phyloP scores from a whole-genome alignment of 2,888 invertebrate species.

The Drosophila pullipes region DNA sequence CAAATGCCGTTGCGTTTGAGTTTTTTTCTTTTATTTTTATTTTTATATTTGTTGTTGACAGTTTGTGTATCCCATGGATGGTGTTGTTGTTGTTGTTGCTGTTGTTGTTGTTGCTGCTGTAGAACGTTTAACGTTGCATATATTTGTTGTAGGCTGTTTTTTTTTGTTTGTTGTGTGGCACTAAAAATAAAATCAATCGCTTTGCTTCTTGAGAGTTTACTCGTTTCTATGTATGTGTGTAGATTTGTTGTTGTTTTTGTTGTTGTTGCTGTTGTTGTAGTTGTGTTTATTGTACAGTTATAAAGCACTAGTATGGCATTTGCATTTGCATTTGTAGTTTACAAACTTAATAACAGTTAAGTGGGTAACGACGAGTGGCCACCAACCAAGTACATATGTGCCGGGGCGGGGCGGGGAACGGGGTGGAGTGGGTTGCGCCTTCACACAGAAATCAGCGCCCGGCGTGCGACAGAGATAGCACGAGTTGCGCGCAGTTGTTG shows the following conservation, averaged over 20 bases:
- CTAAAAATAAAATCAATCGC: constrained; percentile 82
- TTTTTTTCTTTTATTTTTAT: constrained; percentile 18
- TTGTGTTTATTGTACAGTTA: constrained; percentile 75
- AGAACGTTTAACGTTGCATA: constrained; percentile 68
- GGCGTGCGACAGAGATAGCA: constrained; percentile 60
- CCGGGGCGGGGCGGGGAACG: background rate
- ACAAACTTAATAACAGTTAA: constrained; percentile 66
- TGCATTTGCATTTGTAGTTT: constrained; percentile 45
- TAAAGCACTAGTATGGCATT: constrained; percentile 81
- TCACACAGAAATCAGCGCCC: constrained; percentile 42
- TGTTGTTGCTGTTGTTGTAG: constrained; percentile 33
- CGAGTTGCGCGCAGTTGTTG: background rate
- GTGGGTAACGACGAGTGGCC: constrained; percentile 11
- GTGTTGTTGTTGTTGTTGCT: constrained; percentile 40
- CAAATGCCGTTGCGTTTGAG: constrained; percentile 66
- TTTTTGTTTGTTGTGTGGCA: constrained; percentile 45
- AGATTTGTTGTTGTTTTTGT: constrained; percentile 14
- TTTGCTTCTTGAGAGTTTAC: constrained; percentile 44
- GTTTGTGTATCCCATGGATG: constrained; percentile 41
- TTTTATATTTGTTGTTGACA: constrained; percentile 60
- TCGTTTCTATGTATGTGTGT: constrained; percentile 27
- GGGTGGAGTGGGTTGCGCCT: constrained; percentile 14
- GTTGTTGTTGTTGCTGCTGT: constrained; percentile 27
- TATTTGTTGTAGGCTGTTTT: constrained; percentile 27
- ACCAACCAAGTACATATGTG: background rate